Percentiles rank a stretch among this genome's conserved stretches.
Evolutionary conservation across 2,888 invertebrate genomes (phyloP).

Genomic region (Willowsia nigromaculata): DNA sequence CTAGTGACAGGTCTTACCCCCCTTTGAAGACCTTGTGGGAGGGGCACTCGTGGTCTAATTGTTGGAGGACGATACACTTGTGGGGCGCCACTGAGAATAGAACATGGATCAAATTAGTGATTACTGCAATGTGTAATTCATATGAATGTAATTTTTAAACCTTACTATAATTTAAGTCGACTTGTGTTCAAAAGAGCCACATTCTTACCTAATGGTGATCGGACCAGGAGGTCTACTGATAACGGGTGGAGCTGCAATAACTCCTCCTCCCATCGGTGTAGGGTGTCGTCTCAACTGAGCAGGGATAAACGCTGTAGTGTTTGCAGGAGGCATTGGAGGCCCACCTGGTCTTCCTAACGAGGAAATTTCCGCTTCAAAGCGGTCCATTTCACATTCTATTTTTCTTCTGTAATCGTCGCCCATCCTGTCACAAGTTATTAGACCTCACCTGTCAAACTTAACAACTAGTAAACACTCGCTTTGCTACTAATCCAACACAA

Average conservation of each 20-base stretch:
- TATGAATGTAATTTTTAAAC: too few relatives aligned
- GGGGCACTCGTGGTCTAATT: constrained; percentile 16
- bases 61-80: constrained; percentile 49
- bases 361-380: constrained; percentile 82
- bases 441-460: not conserved
- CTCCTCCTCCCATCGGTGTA: not conserved
- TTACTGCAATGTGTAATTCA: too few relatives aligned
- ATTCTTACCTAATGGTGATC: constrained; percentile 76
- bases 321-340: not conserved
- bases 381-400: constrained; percentile 96
- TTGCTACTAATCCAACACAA: too few relatives aligned
- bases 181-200: too few relatives aligned
- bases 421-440: constrained; percentile 37
- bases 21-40: not conserved
- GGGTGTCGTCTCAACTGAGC: constrained; percentile 74
- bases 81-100: constrained; percentile 43
- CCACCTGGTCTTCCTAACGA: constrained; percentile 63
- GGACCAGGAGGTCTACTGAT: constrained; percentile 68
- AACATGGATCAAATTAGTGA: constrained; percentile 28
- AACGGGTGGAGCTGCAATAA: constrained; percentile 57
- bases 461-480: too few relatives aligned
- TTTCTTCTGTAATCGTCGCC: constrained; percentile 83
- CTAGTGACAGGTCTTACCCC: constrained; percentile 23
- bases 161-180: too few relatives aligned
- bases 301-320: constrained; percentile 75